Evolutionary conservation across 2,797 vertebrate species (phyloP), one percentile per base, ranked within the genome.

Genomic region (Anisognathus igniventris): DNA sequence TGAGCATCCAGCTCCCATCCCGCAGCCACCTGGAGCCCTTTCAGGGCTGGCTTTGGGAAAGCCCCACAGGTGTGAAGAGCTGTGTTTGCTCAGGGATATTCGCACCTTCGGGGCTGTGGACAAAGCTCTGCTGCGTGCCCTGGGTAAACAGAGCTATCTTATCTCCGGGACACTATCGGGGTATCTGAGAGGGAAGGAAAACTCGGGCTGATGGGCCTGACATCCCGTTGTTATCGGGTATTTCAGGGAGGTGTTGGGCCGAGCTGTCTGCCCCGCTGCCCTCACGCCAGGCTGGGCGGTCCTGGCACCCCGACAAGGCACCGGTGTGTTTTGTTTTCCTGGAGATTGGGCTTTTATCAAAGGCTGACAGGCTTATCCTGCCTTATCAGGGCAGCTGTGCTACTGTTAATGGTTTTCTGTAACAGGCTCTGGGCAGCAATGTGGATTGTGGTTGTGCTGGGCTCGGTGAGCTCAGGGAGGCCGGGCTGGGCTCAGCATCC

Each of bases 351-450:
- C 11, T 22, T 80, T 94, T 96, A 93, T 94, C 93, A 57, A 64
- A 93, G 90, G 72, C 68, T 95, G 90, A 88, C 91, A 92, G 89
- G 44, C 14, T 95, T 93, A 93, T 94, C 89, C 92, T 4, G 1
- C 70, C 81, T 95, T 93, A 96, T 95, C 96, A 86, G 91, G 37
- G n/a, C 27, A 86, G 72, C 48, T 28, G 51, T 33, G 89, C 93
- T 96, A 92, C 95, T 66, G 88, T 83, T 60, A 91, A 88, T 81
- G 85, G 77, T 50, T 54, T 66, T 86, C 57, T 78, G 54, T 39
- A 72, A 23, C 54, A 44, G 83, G 39, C 61, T 68, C 66, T 4
- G 39, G 45, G 71, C 56, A 77, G 51, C 86, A 88, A 60, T 79
- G 85, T 90, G 70, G 74, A 91, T 85, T 93, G 86, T 42, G 74